phyloP scores from a whole-genome alignment of 2,888 invertebrate species.

The Sesamia inferens region DNA sequence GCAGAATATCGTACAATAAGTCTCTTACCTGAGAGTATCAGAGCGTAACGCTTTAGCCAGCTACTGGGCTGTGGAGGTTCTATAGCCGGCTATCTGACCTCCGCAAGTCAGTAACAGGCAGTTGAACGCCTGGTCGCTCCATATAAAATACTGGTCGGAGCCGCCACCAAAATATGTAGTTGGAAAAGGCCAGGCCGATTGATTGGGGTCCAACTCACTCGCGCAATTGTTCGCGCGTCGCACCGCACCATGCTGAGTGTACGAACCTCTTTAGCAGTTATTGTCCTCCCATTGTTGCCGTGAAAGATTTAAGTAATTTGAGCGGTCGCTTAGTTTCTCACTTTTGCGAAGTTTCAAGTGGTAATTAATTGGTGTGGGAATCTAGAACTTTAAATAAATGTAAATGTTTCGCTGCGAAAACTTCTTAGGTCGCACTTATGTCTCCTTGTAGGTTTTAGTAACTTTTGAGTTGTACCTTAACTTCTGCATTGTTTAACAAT shows the following conservation, averaged over 20 bases:
- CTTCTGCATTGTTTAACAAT: background rate
- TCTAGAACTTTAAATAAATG: conserved; percentile 51
- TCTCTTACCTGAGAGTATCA: background rate
- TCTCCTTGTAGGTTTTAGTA: conserved; percentile 10
- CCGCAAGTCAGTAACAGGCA: too few species aligned
- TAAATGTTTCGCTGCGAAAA: conserved; percentile 27
- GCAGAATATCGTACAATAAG: background rate
- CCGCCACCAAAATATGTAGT: background rate
- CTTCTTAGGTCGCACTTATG: conserved; percentile 18
- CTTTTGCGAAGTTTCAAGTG: conserved; percentile 57
- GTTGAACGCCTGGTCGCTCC: background rate
- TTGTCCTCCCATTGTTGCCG: conserved; percentile 56
- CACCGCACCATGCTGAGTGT: conserved; percentile 26
- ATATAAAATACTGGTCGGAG: background rate
- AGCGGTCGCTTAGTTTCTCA: conserved; percentile 52
- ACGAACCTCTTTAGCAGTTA: conserved; percentile 53
- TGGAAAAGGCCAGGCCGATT: background rate
- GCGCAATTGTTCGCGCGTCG: conserved; percentile 8
- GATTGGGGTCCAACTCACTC: conserved; percentile 2
- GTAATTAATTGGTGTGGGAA: conserved; percentile 61
- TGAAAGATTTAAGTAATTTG: conserved; percentile 64
- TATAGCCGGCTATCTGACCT: background rate
- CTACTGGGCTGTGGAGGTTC: background rate
- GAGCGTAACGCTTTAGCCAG: background rate
- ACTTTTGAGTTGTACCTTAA: conserved; percentile 12